Percentiles rank a stretch among this genome's conserved stretches.
Conservation (phyloP, 2,797 vertebrate species). For the Cyprinodon diabolis region DNA sequence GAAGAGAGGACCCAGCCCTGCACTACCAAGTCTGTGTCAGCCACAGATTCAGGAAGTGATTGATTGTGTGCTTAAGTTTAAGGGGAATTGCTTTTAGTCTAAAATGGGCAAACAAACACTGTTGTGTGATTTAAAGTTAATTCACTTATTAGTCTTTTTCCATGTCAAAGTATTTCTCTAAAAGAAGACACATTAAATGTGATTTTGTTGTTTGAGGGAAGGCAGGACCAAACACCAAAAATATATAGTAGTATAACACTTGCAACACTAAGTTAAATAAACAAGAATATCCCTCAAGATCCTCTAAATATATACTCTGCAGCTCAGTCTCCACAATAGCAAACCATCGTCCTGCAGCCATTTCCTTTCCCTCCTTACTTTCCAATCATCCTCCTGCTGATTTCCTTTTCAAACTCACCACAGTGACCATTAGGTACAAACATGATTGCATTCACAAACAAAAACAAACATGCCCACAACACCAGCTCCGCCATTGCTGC, state of each 20-base stretch:
- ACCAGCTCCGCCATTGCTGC: conserved; percentile 11
- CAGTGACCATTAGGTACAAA: conserved; percentile 30
- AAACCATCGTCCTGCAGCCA: conserved; percentile 15
- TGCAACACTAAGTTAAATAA: conserved; percentile 3
- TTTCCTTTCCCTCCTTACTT: conserved; percentile 11
- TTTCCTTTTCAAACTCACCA: conserved; percentile 35
- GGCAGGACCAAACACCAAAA: not conserved
- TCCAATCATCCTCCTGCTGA: conserved; percentile 16
- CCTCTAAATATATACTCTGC: conserved; percentile 5
- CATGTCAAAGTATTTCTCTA: not conserved
- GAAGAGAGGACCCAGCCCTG: no score
- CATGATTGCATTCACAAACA: conserved; percentile 7
- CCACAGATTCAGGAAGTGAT: not conserved
- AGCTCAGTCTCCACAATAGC: conserved; percentile 22
- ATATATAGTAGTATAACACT: not conserved
- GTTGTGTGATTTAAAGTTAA: not conserved
- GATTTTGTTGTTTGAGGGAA: not conserved
- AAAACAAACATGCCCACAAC: conserved; percentile 3
- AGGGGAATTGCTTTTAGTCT: not conserved
- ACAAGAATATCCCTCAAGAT: conserved; percentile 14
- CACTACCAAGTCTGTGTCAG: not conserved
- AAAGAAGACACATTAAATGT: not conserved
- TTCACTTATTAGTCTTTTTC: not conserved
- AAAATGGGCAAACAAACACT: not conserved
- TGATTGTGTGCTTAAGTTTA: not conserved